phyloP scores from a whole-genome alignment of 2,888 invertebrate species.

The Apotomis turbidana region DNA sequence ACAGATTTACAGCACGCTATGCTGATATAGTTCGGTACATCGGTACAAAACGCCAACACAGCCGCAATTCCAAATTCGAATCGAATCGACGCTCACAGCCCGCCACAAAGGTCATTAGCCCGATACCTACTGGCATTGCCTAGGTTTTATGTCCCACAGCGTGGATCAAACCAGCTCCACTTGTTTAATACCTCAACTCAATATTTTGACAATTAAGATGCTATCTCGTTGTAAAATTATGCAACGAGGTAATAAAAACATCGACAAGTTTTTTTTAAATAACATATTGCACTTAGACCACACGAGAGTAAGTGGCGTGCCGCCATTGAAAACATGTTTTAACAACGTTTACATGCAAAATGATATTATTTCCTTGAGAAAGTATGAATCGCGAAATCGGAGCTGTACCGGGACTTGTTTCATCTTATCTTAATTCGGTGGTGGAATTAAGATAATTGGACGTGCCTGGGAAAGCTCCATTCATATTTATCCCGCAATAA shows the following conservation, averaged over 20 bases:
- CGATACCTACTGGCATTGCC: slow-evolving; percentile 47
- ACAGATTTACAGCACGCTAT: too few relatives aligned
- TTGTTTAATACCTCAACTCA: slow-evolving; percentile 46
- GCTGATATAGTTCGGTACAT: too few relatives aligned
- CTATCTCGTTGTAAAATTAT: slow-evolving; percentile 32
- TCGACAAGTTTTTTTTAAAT: slow-evolving; percentile 3
- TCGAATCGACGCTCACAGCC: slow-evolving; percentile 66
- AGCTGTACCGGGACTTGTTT: slow-evolving; percentile 13
- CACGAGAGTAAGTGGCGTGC: slow-evolving; percentile 3
- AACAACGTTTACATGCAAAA: slow-evolving; percentile 13
- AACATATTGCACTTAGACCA: slow-evolving; percentile 19
- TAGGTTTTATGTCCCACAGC: slow-evolving; percentile 48
- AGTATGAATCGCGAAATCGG: slow-evolving; percentile 6
- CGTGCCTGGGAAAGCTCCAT: slow-evolving; percentile 45
- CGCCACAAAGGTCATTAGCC: slow-evolving; percentile 51
- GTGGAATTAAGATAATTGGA: slow-evolving; percentile 45
- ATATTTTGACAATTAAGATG: slow-evolving; percentile 47
- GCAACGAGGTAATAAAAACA: slow-evolving; percentile 22
- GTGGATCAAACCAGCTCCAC: slow-evolving; percentile 43
- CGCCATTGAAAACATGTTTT: slow-evolving; percentile 14
- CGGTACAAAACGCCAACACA: slow-evolving; percentile 11
- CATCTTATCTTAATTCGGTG: slow-evolving; percentile 42
- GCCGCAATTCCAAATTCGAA: slow-evolving; percentile 71
- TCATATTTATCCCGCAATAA: slow-evolving; percentile 46
- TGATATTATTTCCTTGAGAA: slow-evolving; percentile 35